Conservation (phyloP, 1,140 invertebrate species). For the Brachionus paranguensis region DNA sequence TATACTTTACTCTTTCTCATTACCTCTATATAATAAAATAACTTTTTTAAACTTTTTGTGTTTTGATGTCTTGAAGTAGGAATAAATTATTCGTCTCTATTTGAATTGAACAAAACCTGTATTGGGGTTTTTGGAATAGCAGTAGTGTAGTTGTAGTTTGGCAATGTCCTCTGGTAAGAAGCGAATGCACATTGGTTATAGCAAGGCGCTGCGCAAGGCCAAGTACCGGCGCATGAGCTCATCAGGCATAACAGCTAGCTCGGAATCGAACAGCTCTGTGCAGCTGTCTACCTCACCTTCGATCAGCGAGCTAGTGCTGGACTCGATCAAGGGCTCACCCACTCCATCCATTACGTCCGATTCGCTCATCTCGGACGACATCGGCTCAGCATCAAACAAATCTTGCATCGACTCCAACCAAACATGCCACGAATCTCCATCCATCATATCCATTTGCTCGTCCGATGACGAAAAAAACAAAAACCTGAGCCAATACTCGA, state of each 20-base stretch:
- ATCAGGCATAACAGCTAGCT: neutral
- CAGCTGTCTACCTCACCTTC: neutral
- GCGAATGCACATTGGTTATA: neutral
- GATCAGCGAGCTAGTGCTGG: neutral
- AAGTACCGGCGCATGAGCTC: neutral
- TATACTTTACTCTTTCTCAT: neutral
- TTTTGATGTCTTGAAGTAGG: neutral
- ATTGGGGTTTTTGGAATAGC: neutral
- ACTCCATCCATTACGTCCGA: neutral
- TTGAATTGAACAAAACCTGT: neutral
- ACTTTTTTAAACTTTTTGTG: neutral
- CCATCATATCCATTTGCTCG: neutral
- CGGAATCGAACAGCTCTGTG: neutral
- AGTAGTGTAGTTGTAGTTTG: neutral
- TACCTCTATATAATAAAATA: neutral
- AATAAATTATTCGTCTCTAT: conserved; percentile 20
- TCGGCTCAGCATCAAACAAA: neutral
- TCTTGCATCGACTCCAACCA: neutral
- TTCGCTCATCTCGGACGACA: neutral
- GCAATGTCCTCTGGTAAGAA: neutral
- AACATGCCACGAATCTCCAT: neutral
- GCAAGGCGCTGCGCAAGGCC: neutral
- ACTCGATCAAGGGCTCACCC: neutral
- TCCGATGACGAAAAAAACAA: neutral
- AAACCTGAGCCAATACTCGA: neutral